These are phyloP conservation scores for Phortica okadai DNA, from an alignment of 2,888 invertebrate genomes.

Conservation along the genomic window DNA sequence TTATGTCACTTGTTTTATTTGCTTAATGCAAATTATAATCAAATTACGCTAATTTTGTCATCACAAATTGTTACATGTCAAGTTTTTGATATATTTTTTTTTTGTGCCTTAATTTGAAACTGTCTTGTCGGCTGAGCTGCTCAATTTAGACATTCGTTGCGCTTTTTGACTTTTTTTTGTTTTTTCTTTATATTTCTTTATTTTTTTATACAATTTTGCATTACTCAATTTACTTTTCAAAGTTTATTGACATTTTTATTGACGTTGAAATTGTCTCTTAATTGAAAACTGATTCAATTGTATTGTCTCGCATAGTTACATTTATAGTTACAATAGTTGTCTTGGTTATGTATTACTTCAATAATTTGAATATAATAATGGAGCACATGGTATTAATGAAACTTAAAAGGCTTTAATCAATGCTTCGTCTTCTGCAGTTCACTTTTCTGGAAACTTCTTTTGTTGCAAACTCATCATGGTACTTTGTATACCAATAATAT, in stretches of 20 bases:
- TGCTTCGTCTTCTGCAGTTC: not conserved
- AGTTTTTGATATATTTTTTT: no score
- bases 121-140: no score
- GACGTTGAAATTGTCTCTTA: constrained; percentile 52
- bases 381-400: not conserved
- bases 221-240: not conserved
- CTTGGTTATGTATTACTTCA: constrained; percentile 6
- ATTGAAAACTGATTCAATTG: constrained; percentile 54
- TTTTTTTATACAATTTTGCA: not conserved
- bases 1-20: not conserved
- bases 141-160: no score
- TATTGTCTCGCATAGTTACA: not conserved
- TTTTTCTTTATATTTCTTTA: not conserved
- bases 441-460: constrained; percentile 1
- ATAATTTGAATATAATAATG: not conserved
- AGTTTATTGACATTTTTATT: constrained; percentile 38
- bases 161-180: no score
- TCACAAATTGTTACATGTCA: no score
- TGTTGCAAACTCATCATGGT: not conserved
- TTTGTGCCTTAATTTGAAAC: no score
- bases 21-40: not conserved
- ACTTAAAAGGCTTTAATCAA: not conserved
- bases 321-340: not conserved
- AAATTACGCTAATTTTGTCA: not conserved
- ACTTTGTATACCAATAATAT: not conserved